Evolutionary conservation across 2,797 vertebrate genomes (phyloP).

Genomic region (Champsocephalus gunnari): DNA sequence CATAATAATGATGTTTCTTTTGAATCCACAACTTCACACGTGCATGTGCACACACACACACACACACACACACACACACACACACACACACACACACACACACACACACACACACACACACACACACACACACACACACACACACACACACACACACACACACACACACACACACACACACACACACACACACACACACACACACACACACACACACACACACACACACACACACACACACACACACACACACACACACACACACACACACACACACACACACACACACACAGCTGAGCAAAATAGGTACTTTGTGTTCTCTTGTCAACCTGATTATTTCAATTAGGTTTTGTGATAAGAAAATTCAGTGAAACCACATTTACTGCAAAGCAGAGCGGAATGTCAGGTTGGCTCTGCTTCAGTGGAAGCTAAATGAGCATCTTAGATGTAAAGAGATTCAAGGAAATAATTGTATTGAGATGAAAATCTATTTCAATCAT

Average conservation of each 20-base stretch:
- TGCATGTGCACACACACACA: constrained; percentile 5
- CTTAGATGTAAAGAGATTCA: constrained; percentile 2
- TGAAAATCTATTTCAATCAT: constrained; percentile 16
- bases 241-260: not conserved
- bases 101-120: not conserved
- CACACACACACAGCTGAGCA: not conserved
- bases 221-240: constrained; percentile 1
- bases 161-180: constrained; percentile 2
- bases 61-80: not conserved
- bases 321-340: constrained; percentile 47
- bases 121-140: constrained; percentile 2
- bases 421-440: constrained; percentile 9
- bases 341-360: constrained; percentile 16
- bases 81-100: not conserved
- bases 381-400: constrained; percentile 19
- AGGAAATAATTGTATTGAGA: not conserved
- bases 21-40: constrained; percentile 12
- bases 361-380: constrained; percentile 16
- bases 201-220: constrained; percentile 1
- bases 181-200: constrained; percentile 1
- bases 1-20: constrained; percentile 13
- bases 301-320: constrained; percentile 26
- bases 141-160: not conserved
- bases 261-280: constrained; percentile 2
- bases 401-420: not conserved